Base-by-base conservation (phyloP, 2,888 invertebrate genomes). In the Halictus ligatus region DNA sequence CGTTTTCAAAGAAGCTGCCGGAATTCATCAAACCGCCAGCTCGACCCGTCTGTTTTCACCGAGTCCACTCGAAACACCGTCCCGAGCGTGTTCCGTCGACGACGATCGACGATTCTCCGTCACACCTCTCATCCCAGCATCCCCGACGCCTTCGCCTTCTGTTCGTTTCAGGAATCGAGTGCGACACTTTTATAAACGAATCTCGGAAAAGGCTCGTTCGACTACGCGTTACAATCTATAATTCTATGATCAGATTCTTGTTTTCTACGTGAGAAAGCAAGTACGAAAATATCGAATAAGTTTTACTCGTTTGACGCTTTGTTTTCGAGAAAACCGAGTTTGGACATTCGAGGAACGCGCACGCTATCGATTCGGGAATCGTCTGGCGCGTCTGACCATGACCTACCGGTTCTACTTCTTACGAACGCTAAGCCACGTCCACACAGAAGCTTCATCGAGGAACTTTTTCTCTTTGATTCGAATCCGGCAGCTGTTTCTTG, bases 1-100 rank as follows among this genome's bases (percentile, higher is more conserved):
- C 89, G 88, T 89, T 91, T 92, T 92, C 92, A 93, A 92, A 93
- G 91, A 91, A 89, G 83, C 91, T 86, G 82, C 76, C 86, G 88
- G 88, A 86, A 91, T 91, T 92, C 89, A 88, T 92, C 89, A 89
- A 88, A 82, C 83, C 83, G 54, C 67, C 67, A n/a, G 64, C 69
- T 40, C 60, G 73, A 67, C 71, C 58, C 18, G 60, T 67, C 78
- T 75, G 80, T 87, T 78, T 81, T 50, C 75, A 71, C 69, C 81
- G 35, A 78, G 83, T 81, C 75, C 81, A 58, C 81, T 85, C 80
- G 81, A 80, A 81, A 81, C 80, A 77, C 73, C 54, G 76, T 35
- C 18, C 67, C 35, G 46, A 60, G n/a, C 80, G 58, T 29, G 69
- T 69, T 18, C 50, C 40, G 40, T 21, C 69, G 69, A 4, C 40